Evolutionary conservation across 2,113 vertebrate genomes (phyloP), one percentile per base, ranked within the genome.

Genomic region (Taxidea taxus): DNA sequence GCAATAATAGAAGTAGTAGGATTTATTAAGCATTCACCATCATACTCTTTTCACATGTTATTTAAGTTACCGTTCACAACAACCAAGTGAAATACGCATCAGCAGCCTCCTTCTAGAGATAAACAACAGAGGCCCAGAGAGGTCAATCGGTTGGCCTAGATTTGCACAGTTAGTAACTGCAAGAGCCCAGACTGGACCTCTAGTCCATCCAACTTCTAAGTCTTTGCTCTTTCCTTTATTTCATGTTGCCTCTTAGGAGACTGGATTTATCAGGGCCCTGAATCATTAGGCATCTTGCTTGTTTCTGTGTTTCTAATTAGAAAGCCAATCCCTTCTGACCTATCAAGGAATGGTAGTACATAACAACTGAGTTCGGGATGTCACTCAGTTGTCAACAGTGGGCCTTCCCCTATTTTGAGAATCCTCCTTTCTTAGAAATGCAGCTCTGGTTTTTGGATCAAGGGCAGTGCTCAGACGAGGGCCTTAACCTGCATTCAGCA

Each of bases 291-390:
- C 56, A 72, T 23, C 12, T 77, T 84, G 3, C 11, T 77, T 37
- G 68, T 44, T 49, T 92, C 21, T 84, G 23, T 85, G 34, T 92
- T 84, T 93, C 78, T 62, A 90, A 95, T 95, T 51, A 92, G 31
- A 75, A 96, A 95, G 21, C 25, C 29, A 42, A 9, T 82, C 29
- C 12, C n/a, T 92, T 66, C 21, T 37, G 77, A 86, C 51, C 9
- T 6, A 56, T 37, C 72, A 18, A 34, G 44, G 66, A 80, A 37
- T 92, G 42, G 51, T 82, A 64, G 23, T 39, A 21, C 12, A 14
- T 42, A 89, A 42, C 20, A 58, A 25, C 90, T 51, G 44, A 68
- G 34, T 58, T 47, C 27, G 11, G 7, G 42, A 4, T 62, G 25
- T 80, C 21, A 49, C 13, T 92, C 47, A 27, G 1, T 87, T 85